phyloP scores from a whole-genome alignment of 2,113 vertebrate species.

The Oryzias javanicus region DNA sequence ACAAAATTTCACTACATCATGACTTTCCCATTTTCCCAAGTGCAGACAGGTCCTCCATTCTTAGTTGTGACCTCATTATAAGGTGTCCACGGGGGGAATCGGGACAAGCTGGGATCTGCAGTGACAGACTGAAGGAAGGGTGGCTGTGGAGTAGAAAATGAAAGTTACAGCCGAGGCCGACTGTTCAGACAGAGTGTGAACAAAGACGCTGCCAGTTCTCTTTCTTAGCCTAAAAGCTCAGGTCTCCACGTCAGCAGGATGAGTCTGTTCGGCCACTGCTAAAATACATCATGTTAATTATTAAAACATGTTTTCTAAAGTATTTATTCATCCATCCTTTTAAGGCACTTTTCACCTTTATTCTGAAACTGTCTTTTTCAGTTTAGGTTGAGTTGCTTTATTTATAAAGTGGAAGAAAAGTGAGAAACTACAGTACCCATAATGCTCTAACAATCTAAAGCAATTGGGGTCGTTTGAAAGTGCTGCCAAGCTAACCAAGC shows the following conservation, averaged over 20 bases:
- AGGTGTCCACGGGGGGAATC: slow-evolving; percentile 30
- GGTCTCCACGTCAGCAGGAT: slow-evolving; percentile 21
- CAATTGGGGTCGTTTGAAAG: no score
- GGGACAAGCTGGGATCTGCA: slow-evolving; percentile 22
- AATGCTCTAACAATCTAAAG: no score
- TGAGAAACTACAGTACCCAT: no score
- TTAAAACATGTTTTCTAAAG: slow-evolving; percentile 35
- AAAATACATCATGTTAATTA: slow-evolving; percentile 44
- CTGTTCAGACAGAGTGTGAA: slow-evolving; percentile 9
- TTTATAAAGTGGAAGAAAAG: no score
- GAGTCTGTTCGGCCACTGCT: slow-evolving; percentile 27
- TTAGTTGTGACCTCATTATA: slow-evolving; percentile 48
- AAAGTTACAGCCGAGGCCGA: slow-evolving; percentile 17
- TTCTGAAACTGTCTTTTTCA: no score
- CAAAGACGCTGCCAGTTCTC: slow-evolving; percentile 20
- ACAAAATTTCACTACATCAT: neutral
- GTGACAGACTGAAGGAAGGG: slow-evolving; percentile 21
- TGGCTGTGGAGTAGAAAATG: slow-evolving; percentile 5
- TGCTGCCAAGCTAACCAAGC: no score
- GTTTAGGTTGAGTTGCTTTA: no score
- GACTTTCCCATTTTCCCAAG: slow-evolving; percentile 1
- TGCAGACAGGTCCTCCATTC: slow-evolving; percentile 38
- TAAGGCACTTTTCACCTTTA: neutral
- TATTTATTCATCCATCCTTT: slow-evolving; percentile 14
- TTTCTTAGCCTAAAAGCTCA: slow-evolving; percentile 33